phyloP scores from a whole-genome alignment of 2,113 vertebrate genomes.

The Gambusia affinis region DNA sequence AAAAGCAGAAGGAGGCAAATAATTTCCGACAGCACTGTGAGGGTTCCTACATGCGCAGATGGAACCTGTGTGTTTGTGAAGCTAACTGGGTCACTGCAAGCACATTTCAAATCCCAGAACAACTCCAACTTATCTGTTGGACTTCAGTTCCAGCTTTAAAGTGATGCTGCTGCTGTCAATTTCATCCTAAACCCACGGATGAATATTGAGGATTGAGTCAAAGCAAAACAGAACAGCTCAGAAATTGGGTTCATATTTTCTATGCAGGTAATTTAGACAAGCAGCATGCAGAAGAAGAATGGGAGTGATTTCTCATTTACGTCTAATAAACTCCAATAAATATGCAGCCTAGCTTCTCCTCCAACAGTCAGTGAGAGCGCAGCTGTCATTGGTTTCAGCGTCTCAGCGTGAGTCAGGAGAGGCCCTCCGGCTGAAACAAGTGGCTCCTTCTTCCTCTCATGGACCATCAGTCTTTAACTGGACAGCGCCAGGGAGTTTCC shows the following conservation, averaged over 20 bases:
- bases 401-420: conserved; percentile 50
- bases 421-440: conserved; percentile 45
- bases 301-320: neutral
- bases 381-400: conserved; percentile 34
- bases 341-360: neutral
- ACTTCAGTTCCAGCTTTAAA: conserved; percentile 47
- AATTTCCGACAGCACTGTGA: neutral
- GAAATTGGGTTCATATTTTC: neutral
- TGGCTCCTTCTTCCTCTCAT: conserved; percentile 43
- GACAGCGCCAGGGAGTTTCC: conserved; percentile 45
- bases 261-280: neutral
- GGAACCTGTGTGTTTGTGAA: conserved; percentile 37
- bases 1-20: neutral
- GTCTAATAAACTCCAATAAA: conserved; percentile 1
- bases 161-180: conserved; percentile 25
- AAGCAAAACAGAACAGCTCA: conserved; percentile 8
- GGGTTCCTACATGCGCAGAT: conserved; percentile 18
- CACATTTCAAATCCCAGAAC: conserved; percentile 43
- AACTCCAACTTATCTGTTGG: conserved; percentile 44
- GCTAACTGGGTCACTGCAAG: conserved; percentile 66
- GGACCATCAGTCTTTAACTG: conserved; percentile 52
- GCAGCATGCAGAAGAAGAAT: neutral
- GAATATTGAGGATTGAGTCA: conserved; percentile 3
- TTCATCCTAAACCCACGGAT: conserved; percentile 28
- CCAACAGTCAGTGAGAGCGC: conserved; percentile 3